Evolutionary conservation across 2,888 invertebrate species (phyloP).

Genomic region (Sesia apiformis): DNA sequence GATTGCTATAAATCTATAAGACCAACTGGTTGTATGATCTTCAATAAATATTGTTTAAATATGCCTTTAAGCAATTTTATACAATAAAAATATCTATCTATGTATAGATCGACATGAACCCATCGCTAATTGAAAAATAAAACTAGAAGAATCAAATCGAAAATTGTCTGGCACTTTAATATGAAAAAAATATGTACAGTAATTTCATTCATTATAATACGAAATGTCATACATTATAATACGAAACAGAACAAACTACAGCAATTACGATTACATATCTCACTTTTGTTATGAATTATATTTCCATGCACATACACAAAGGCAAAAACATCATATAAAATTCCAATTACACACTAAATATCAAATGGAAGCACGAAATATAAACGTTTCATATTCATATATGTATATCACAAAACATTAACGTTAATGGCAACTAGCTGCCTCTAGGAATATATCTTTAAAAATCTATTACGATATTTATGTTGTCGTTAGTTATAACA

Average conservation of each 20-base stretch:
- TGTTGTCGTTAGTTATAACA: not conserved
- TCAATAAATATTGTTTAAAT: too few relatives aligned
- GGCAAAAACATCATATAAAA: too few relatives aligned
- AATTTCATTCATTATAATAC: slow-evolving; percentile 41
- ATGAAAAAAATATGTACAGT: slow-evolving; percentile 22
- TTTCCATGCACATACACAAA: too few relatives aligned
- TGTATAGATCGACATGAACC: too few relatives aligned
- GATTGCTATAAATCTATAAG: too few relatives aligned
- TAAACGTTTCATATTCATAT: too few relatives aligned
- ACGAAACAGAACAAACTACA: slow-evolving; percentile 3
- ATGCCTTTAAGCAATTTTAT: too few relatives aligned
- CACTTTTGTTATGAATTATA: slow-evolving; percentile 24
- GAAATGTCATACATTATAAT: slow-evolving; percentile 27
- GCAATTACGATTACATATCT: slow-evolving; percentile 21
- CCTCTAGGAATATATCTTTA: not conserved
- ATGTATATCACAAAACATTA: not conserved
- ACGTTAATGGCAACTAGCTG: slow-evolving; percentile 1
- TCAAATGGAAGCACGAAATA: too few relatives aligned
- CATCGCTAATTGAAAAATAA: not conserved
- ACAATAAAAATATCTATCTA: too few relatives aligned
- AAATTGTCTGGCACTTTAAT: slow-evolving; percentile 62
- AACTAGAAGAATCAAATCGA: slow-evolving; percentile 13
- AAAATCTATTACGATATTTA: not conserved
- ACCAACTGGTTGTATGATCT: too few relatives aligned
- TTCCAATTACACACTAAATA: too few relatives aligned